These are phyloP conservation scores for Lepisosteus oculatus DNA, from an alignment of 2,113 vertebrate species.

Conservation along the genomic window DNA sequence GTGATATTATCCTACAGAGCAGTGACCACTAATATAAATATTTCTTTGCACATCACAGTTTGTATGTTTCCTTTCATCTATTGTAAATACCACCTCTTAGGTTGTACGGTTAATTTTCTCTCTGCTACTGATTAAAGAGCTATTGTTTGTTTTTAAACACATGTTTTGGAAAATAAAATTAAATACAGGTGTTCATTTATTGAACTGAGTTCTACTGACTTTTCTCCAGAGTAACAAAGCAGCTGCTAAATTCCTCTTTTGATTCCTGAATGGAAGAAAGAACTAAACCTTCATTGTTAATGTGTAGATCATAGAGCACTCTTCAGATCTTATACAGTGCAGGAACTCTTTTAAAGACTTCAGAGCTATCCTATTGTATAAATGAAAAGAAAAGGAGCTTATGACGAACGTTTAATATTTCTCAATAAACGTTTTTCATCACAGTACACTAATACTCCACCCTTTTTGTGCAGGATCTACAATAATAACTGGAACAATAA, in stretches of 20 bases:
- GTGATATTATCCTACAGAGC: too few species aligned
- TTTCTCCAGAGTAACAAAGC: slow-evolving; percentile 46
- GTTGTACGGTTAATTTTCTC: too few species aligned
- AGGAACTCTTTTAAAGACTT: slow-evolving; percentile 45
- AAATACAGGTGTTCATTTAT: background rate
- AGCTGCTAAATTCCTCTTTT: slow-evolving; percentile 52
- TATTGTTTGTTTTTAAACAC: background rate
- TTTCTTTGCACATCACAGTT: too few species aligned
- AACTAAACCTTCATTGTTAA: slow-evolving; percentile 49
- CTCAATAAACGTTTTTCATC: slow-evolving; percentile 51
- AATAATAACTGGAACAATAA: background rate
- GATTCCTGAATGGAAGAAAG: slow-evolving; percentile 52
- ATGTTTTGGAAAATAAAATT: background rate
- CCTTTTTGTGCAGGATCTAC: slow-evolving; percentile 12
- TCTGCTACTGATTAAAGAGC: too few species aligned
- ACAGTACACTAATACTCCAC: slow-evolving; percentile 29
- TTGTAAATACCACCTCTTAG: too few species aligned
- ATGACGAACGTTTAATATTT: slow-evolving; percentile 46
- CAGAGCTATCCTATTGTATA: slow-evolving; percentile 47
- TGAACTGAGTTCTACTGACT: background rate
- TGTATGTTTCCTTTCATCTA: background rate
- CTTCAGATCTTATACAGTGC: slow-evolving; percentile 62
- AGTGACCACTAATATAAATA: too few species aligned
- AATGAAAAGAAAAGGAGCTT: slow-evolving; percentile 27
- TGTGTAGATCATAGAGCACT: slow-evolving; percentile 60